These are phyloP conservation scores for Drosophila nannoptera DNA, from an alignment of 1,140 invertebrate genomes.

Conservation along the genomic window DNA sequence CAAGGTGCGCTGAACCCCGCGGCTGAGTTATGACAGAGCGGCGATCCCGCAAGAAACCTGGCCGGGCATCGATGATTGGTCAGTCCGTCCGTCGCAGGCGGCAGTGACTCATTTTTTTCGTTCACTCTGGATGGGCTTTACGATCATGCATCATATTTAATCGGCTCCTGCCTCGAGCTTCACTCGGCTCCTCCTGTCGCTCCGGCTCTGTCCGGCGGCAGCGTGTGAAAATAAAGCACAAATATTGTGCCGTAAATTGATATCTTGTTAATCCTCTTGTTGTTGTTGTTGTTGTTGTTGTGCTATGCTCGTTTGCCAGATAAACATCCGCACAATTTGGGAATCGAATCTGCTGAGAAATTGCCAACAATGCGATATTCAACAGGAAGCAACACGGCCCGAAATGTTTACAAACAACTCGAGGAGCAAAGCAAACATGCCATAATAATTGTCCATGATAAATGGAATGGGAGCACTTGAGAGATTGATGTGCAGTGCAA, in stretches of 20 bases:
- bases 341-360: constrained; percentile 19
- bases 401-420: constrained; percentile 19
- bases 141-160: constrained; percentile 40
- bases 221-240: constrained; percentile 47
- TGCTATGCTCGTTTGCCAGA: constrained; percentile 28
- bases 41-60: no score
- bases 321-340: constrained; percentile 44
- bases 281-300: constrained; percentile 11
- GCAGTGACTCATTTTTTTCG: constrained; percentile 22
- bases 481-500: not conserved
- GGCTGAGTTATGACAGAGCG: constrained; percentile 13
- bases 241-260: constrained; percentile 44
- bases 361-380: constrained; percentile 18
- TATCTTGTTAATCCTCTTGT: constrained; percentile 42
- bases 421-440: not conserved
- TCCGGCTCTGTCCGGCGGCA: constrained; percentile 12
- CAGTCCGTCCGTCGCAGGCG: constrained; percentile 11
- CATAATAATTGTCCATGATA: not conserved
- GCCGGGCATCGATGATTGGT: constrained; percentile 13
- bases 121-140: not conserved
- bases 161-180: constrained; percentile 16
- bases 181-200: constrained; percentile 1
- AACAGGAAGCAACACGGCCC: constrained; percentile 8
- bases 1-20: constrained; percentile 11
- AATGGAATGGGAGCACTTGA: not conserved